Base-by-base conservation (phyloP, 2,113 vertebrate species). In the Myotis yumanensis region DNA sequence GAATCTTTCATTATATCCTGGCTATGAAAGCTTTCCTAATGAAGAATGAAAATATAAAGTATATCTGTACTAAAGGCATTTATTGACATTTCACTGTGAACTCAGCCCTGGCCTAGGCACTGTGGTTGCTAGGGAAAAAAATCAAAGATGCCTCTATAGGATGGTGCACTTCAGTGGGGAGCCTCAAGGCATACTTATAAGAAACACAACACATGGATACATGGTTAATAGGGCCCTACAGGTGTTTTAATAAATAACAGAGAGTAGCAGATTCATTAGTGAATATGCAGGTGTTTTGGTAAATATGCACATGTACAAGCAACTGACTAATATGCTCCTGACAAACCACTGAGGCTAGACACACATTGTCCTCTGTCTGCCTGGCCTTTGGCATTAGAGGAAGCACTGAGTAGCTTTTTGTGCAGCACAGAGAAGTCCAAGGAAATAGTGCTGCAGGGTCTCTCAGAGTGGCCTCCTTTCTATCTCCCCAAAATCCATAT, bases 371-470 rank as follows among this genome's bases (percentile, higher is more conserved):
- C 23, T 68, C 8, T 18, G 76, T 35, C 8, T 35, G 32, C 22
- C 17, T 75, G 10, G 51, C 3, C 73, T 91, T 66, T 30, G 0
- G 48, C 48, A 4, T 35, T 54, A 12, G 32, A 81, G 40, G 4
- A 76, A 17, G 4, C 48, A 64, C 30, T 75, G 15, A 12, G 54
- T 72, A 84, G 0, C 32, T 62, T 2, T 90, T 77, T 89, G 22
- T 5, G 20, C 12, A 80, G 32, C 9, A n/a, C 35, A 88, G 51
- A 64, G 18, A 77, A 88, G 25, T 52, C n/a, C 1, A 18, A 9
- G 17, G 14, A 43, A 40, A 48, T 1, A 43, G 7, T n/a, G 5
- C 3, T 28, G 9, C 35, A 40, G 7, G 0, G 23, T 46, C 1
- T 91, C 18, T 73, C 51, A 80, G 25, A 37, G 1, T 4, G 28